A percentile compares a stretch with the other conserved stretches of the same genome.
Conservation (phyloP, 1,140 invertebrate genomes). For the Drosophila prosaltans region DNA sequence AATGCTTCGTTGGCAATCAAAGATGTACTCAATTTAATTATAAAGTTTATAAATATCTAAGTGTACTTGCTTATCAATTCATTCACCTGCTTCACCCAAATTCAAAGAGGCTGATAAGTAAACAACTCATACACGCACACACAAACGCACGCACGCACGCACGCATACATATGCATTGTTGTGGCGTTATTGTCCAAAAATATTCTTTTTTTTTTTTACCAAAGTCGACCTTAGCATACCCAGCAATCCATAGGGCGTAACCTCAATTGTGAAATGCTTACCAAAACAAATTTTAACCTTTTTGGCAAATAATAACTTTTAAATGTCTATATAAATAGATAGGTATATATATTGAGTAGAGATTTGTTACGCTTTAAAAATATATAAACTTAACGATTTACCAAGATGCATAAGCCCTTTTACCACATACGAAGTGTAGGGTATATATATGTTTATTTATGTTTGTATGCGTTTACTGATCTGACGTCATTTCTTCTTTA, state of each 20-base stretch:
- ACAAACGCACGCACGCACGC: not conserved
- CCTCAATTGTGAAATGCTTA: not conserved
- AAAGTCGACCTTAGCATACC: not conserved
- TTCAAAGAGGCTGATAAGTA: slow-evolving; percentile 49
- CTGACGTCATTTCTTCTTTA: slow-evolving; percentile 71
- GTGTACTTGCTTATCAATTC: slow-evolving; percentile 49
- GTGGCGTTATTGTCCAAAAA: slow-evolving; percentile 47
- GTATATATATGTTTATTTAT: not conserved
- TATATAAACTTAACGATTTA: too few relatives aligned
- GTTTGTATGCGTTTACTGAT: slow-evolving; percentile 6
- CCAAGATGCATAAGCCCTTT: not conserved
- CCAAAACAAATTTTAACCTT: not conserved
- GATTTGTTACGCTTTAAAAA: too few relatives aligned
- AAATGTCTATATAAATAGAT: not conserved
- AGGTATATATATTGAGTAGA: too few relatives aligned
- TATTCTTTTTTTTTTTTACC: not conserved
- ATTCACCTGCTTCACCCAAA: slow-evolving; percentile 36
- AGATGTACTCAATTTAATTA: slow-evolving; percentile 23
- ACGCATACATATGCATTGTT: not conserved
- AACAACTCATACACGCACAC: slow-evolving; percentile 25
- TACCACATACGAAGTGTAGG: not conserved
- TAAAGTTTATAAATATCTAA: slow-evolving; percentile 41
- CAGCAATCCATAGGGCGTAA: not conserved
- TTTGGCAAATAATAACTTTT: not conserved
- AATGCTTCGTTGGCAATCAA: slow-evolving; percentile 39